A percentile compares a stretch with the other conserved stretches of the same genome.
These are phyloP conservation scores for Carettochelys insculpta DNA, from an alignment of 2,113 vertebrate species.

Conservation along the genomic window DNA sequence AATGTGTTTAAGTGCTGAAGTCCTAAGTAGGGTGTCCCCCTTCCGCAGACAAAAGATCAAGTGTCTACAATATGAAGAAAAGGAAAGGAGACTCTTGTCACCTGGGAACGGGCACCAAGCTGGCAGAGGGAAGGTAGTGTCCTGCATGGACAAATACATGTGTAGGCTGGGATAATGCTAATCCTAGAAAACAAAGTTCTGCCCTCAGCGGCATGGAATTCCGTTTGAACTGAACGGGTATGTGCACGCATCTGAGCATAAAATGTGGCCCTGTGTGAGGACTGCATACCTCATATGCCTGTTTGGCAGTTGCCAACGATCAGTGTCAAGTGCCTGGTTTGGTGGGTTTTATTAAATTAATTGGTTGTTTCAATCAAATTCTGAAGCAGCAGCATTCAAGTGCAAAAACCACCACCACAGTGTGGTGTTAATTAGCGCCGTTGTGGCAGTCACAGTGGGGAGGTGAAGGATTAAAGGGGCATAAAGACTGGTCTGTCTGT, in stretches of 20 bases:
- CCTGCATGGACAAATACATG: constrained; percentile 48
- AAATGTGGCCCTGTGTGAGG: constrained; percentile 36
- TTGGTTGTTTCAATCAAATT: constrained; percentile 75
- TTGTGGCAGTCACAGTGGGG: constrained; percentile 53
- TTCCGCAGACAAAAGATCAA: constrained; percentile 55
- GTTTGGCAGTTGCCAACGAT: constrained; percentile 39
- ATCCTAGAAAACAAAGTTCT: constrained; percentile 58
- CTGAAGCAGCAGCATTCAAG: constrained; percentile 62
- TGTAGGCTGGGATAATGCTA: constrained; percentile 61
- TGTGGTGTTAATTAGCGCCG: constrained; percentile 65
- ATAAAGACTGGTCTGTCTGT: constrained; percentile 33
- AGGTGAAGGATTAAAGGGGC: constrained; percentile 53
- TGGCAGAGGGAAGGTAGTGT: constrained; percentile 55
- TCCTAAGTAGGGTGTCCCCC: constrained; percentile 39
- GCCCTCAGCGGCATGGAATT: constrained; percentile 10
- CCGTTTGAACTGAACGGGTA: constrained; percentile 18
- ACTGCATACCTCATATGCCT: not conserved
- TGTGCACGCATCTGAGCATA: constrained; percentile 23
- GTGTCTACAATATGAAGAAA: constrained; percentile 54
- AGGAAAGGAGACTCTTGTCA: constrained; percentile 58
- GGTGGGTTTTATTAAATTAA: constrained; percentile 69
- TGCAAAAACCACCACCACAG: constrained; percentile 56
- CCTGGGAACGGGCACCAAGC: constrained; percentile 65
- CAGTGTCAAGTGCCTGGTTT: constrained; percentile 56
- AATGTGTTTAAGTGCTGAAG: constrained; percentile 11